A percentile compares a stretch with the other conserved stretches of the same genome.
Evolutionary conservation across 2,113 vertebrate genomes (phyloP).

Genomic region (Albula goreensis): DNA sequence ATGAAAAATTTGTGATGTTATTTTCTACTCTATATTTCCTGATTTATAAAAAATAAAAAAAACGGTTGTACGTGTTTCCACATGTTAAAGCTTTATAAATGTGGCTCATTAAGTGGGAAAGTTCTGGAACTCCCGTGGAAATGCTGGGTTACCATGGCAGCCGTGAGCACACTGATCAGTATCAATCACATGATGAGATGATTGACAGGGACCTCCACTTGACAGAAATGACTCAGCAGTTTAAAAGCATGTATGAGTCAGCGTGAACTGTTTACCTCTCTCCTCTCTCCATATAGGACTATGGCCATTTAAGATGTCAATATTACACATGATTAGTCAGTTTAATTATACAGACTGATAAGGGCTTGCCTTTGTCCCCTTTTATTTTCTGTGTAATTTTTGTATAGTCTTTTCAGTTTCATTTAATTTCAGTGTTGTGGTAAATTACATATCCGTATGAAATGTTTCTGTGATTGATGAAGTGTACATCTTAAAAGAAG

Average conservation of each 20-base stretch:
- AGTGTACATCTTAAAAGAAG: too few relatives aligned
- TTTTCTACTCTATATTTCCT: too few relatives aligned
- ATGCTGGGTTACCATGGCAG: neutral
- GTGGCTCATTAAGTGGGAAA: neutral
- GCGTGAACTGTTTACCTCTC: conserved; percentile 66
- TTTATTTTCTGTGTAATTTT: conserved; percentile 68
- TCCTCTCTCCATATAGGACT: conserved; percentile 69
- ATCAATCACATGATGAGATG: neutral
- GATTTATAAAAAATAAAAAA: too few relatives aligned
- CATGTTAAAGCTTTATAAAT: too few relatives aligned
- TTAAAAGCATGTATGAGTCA: conserved; percentile 48
- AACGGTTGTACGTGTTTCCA: too few relatives aligned
- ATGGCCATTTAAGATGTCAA: conserved; percentile 71
- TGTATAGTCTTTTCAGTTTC: conserved; percentile 61
- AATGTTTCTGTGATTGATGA: too few relatives aligned
- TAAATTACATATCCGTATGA: too few relatives aligned
- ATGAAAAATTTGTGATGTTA: too few relatives aligned
- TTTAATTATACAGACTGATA: conserved; percentile 79
- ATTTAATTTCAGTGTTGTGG: neutral
- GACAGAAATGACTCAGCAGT: neutral
- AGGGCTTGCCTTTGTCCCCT: conserved; percentile 66
- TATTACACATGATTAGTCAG: conserved; percentile 67
- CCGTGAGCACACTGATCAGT: neutral
- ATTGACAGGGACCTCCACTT: conserved; percentile 13
- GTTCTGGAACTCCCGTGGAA: neutral